These are phyloP conservation scores for Chelonia mydas DNA, from an alignment of 2,797 vertebrate species.

Conservation along the genomic window DNA sequence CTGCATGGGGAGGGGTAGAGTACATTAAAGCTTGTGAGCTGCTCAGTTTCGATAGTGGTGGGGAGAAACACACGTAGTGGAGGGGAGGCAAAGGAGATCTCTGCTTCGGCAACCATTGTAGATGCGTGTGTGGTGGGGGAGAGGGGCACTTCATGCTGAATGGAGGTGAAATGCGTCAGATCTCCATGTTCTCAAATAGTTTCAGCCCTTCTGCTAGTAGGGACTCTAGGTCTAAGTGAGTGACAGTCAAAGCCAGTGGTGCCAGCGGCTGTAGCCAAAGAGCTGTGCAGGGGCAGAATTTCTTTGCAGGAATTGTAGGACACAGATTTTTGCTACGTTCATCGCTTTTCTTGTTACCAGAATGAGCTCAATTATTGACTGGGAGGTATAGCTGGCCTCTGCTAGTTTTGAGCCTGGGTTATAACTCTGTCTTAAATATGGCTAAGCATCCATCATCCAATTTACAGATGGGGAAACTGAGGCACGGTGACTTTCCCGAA, in stretches of 20 bases:
- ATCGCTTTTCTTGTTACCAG: not conserved
- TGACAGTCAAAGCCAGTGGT: not conserved
- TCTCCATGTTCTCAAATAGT: not conserved
- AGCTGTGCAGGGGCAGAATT: not conserved
- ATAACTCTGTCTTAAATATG: not conserved
- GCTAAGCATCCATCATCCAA: not conserved
- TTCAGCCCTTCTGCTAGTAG: not conserved
- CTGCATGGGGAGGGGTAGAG: not conserved
- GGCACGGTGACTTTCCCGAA: not conserved
- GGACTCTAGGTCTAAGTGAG: not conserved
- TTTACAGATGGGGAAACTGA: not conserved
- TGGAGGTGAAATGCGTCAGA: not conserved
- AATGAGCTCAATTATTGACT: not conserved
- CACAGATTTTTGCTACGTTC: not conserved
- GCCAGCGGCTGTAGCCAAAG: not conserved
- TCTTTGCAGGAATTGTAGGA: not conserved
- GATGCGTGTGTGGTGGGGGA: not conserved
- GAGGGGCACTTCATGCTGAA: not conserved
- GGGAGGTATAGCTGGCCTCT: not conserved
- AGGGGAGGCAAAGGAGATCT: not conserved
- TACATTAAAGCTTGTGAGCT: not conserved
- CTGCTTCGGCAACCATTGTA: not conserved
- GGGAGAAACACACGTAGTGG: not conserved
- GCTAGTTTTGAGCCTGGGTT: not conserved
- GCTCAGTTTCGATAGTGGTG: not conserved